These are phyloP conservation scores for Heliconius hewitsoni DNA, from an alignment of 1,140 invertebrate species.

Conservation along the genomic window DNA sequence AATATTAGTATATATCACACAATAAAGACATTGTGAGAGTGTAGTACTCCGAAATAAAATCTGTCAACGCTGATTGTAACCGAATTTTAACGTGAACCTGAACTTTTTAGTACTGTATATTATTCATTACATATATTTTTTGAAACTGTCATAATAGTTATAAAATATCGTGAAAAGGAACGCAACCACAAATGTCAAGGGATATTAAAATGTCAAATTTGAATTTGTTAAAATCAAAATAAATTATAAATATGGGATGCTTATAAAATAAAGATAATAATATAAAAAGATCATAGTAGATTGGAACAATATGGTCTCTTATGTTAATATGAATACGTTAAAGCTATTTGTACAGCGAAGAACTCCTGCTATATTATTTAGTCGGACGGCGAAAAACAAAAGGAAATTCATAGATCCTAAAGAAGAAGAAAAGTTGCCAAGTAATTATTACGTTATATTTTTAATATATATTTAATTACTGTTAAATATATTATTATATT, in stretches of 20 bases:
- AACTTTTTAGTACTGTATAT: no score
- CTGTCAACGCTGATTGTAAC: no score
- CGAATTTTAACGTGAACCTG: no score
- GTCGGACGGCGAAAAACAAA: slow-evolving; percentile 59
- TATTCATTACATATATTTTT: no score
- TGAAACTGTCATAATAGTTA: no score
- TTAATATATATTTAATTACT: neutral
- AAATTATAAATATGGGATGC: neutral
- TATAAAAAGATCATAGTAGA: neutral
- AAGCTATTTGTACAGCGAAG: slow-evolving; percentile 47
- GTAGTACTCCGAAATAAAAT: no score
- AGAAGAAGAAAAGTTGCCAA: slow-evolving; percentile 68
- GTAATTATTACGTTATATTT: slow-evolving; percentile 40
- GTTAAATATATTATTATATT: neutral
- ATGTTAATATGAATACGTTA: slow-evolving; percentile 53
- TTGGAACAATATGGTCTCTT: neutral
- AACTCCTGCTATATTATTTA: slow-evolving; percentile 38
- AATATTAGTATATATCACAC: no score
- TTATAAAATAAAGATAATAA: neutral
- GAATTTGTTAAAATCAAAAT: slow-evolving; percentile 4
- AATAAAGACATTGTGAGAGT: no score
- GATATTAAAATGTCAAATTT: neutral
- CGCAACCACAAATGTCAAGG: neutral
- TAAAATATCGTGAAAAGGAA: neutral
- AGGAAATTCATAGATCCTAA: slow-evolving; percentile 66